phyloP scores from a whole-genome alignment of 2,113 vertebrate species.

The Arenaria interpres region DNA sequence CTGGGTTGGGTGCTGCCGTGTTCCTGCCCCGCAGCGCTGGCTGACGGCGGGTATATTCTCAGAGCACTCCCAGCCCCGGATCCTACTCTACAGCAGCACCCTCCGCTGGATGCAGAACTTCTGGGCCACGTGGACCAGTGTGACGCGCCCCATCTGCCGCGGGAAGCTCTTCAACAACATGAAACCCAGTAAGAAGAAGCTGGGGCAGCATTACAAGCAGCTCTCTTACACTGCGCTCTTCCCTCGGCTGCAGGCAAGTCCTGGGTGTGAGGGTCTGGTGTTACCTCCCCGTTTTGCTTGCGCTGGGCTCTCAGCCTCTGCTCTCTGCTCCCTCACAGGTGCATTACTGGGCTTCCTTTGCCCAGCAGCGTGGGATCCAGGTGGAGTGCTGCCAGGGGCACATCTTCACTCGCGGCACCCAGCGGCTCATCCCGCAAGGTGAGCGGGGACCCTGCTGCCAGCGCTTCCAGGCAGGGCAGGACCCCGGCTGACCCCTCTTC shows the following conservation, averaged over 20 bases:
- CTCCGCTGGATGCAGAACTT: slow-evolving; percentile 99
- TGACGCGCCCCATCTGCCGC: slow-evolving; percentile 94
- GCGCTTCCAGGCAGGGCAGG: not conserved
- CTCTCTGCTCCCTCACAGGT: slow-evolving; percentile 75
- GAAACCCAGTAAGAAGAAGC: slow-evolving; percentile 91
- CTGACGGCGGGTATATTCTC: not conserved
- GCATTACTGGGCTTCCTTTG: slow-evolving; percentile 98
- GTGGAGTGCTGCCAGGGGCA: slow-evolving; percentile 93
- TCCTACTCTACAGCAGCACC: slow-evolving; percentile 97
- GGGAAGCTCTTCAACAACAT: slow-evolving; percentile 95
- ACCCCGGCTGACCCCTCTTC: not conserved
- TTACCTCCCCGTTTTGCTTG: not conserved
- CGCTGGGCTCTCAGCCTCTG: not conserved
- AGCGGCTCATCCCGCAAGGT: slow-evolving; percentile 96
- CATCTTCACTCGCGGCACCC: slow-evolving; percentile 91
- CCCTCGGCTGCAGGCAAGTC: slow-evolving; percentile 88
- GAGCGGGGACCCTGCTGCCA: not conserved
- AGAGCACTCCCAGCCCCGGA: slow-evolving; percentile 88
- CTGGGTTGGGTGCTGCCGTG: not conserved
- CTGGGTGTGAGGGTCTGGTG: fast-evolving
- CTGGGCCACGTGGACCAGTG: slow-evolving; percentile 95
- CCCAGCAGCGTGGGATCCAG: slow-evolving; percentile 95
- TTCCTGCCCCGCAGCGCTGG: not conserved
- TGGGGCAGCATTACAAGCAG: slow-evolving; percentile 97
- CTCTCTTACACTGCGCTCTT: slow-evolving; percentile 93